Percentiles rank a stretch among this genome's conserved stretches.
phyloP scores from a whole-genome alignment of 2,888 invertebrate genomes.

The Ischnus inquisitorius region DNA sequence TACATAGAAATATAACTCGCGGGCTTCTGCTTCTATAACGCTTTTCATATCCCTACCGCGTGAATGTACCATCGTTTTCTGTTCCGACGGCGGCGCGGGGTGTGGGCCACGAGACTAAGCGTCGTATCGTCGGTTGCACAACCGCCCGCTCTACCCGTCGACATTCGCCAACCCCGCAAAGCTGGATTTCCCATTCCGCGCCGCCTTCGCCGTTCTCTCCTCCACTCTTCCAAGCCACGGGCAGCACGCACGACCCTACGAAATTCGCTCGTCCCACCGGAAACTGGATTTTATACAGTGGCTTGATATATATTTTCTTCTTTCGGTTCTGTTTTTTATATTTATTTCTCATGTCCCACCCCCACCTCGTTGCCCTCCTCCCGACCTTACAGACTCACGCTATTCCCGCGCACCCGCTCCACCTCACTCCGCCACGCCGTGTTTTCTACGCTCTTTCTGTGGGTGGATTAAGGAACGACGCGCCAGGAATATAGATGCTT shows the following conservation, averaged over 20 bases:
- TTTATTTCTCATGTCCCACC: constrained; percentile 37
- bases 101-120: constrained; percentile 57
- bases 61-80: constrained; percentile 62
- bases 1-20: constrained; percentile 60
- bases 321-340: constrained; percentile 37
- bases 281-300: constrained; percentile 66
- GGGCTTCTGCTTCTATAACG: constrained; percentile 14
- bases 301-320: constrained; percentile 54
- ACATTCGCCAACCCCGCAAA: constrained; percentile 41
- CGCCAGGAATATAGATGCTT: constrained; percentile 53
- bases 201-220: constrained; percentile 32
- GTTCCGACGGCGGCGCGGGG: constrained; percentile 69
- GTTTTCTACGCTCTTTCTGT: constrained; percentile 54
- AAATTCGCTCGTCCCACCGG: constrained; percentile 57
- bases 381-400: no score
- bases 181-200: constrained; percentile 47
- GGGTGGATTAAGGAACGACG: constrained; percentile 61
- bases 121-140: constrained; percentile 66
- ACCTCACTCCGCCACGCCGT: constrained; percentile 25
- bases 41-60: constrained; percentile 52
- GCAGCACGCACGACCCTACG: constrained; percentile 64
- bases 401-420: constrained; percentile 32
- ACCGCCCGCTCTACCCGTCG: constrained; percentile 50
- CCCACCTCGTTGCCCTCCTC: not conserved
- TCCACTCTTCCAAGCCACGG: constrained; percentile 19